A percentile compares a stretch with the other conserved stretches of the same genome.
These are phyloP conservation scores for Osmerus mordax DNA, from an alignment of 2,113 vertebrate species.

Conservation along the genomic window DNA sequence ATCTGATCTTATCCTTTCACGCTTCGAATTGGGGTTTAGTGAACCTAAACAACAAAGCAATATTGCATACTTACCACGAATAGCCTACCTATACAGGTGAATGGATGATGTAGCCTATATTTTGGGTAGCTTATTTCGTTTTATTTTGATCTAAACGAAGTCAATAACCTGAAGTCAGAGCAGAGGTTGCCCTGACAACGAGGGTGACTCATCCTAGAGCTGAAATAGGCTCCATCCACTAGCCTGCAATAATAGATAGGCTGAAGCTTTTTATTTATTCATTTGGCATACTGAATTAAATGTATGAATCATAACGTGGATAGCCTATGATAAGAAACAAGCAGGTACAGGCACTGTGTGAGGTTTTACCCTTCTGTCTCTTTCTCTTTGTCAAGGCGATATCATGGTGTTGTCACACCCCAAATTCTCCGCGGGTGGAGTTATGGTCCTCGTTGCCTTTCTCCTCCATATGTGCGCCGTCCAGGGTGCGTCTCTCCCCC, in stretches of 20 bases:
- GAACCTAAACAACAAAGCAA: too few relatives aligned
- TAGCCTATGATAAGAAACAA: too few relatives aligned
- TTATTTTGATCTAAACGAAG: background rate
- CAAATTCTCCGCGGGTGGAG: slow-evolving; percentile 74
- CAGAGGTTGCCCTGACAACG: slow-evolving; percentile 69
- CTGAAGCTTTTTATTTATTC: too few relatives aligned
- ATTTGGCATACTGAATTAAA: too few relatives aligned
- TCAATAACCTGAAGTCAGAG: slow-evolving; percentile 50
- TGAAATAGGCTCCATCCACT: slow-evolving; percentile 21
- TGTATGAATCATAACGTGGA: too few relatives aligned
- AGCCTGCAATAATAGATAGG: too few relatives aligned
- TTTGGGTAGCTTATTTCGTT: background rate
- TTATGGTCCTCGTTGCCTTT: slow-evolving; percentile 72
- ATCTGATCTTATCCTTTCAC: too few relatives aligned
- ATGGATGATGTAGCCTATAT: background rate
- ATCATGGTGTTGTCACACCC: slow-evolving; percentile 80
- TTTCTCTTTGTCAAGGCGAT: slow-evolving; percentile 68
- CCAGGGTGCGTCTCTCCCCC: slow-evolving; percentile 82
- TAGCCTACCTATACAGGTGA: background rate
- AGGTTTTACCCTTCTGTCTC: background rate
- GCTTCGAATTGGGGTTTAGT: too few relatives aligned
- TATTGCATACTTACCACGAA: too few relatives aligned
- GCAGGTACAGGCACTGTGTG: background rate
- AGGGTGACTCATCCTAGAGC: slow-evolving; percentile 69
- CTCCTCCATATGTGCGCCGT: slow-evolving; percentile 73